Evolutionary conservation across 2,797 vertebrate genomes (phyloP), one percentile per base, ranked within the genome.

Genomic region (Austrolebias charrua): DNA sequence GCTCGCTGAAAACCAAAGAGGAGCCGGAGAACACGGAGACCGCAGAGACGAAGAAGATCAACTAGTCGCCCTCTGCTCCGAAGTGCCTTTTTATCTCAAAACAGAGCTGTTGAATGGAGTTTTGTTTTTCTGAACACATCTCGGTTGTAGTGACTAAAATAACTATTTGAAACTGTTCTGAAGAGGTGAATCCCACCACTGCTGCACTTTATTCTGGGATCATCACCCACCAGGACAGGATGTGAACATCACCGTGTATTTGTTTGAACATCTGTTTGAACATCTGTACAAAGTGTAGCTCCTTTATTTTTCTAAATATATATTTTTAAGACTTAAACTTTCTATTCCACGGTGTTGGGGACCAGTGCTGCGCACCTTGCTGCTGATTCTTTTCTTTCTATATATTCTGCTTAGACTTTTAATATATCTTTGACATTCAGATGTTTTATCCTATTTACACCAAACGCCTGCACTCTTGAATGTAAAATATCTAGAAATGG

Each of bases 381-480:
- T n/a, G n/a, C n/a, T n/a, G n/a, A n/a, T n/a, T n/a, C n/a, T n/a
- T n/a, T 38, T 63, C 10, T 20, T 28, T 76, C 45, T 85, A 3
- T 67, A 75, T 76, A 72, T 69, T 69, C 63, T 77, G 56, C 77
- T 71, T 53, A 10, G 65, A 81, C 83, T 18, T n/a, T 73, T 69
- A 69, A 81, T 76, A 47, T 87, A 69, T 88, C 81, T 81, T 66
- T 69, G 14, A 79, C 6, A 73, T 31, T 45, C 64, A 84, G 68
- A 78, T 82, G 46, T 86, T 90, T 78, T 73, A 84, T 88, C 82
- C 51, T 87, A 87, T 91, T 88, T 89, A 85, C 89, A 81, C 68
- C 44, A 24, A 60, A 75, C 59, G 31, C 67, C 53, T 75, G 71
- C 76, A 76, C 79, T 71, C 46, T 79, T 73, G 74, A 82, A 85